Base-by-base conservation (phyloP, 2,113 vertebrate genomes). In the Nettapus auritus region DNA sequence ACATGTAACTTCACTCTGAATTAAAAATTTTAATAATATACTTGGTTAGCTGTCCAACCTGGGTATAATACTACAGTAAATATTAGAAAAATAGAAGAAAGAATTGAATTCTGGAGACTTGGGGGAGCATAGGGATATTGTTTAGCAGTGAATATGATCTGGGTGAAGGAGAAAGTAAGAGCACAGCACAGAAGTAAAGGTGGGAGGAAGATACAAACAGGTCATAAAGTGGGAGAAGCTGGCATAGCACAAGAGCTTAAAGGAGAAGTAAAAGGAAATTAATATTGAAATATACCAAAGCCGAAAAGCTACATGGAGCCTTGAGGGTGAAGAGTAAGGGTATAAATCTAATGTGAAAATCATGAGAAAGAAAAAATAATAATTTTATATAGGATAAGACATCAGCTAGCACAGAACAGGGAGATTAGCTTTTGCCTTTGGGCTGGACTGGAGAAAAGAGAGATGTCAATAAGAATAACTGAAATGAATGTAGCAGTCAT, bases 351-450 rank as follows among this genome's bases (percentile, higher is more conserved):
- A 73, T 16, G 62, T 62, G 40, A 83, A 90, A 93, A 81, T 55
- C 59, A 89, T 46, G 80, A 69, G 52, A 93, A 53, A 66, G 44
- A 75, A 46, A 93, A 83, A 52, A 50, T 38, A 40, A 89, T 53
- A 86, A 90, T 79, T 82, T 96, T 31, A 55, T 59, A 57, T 68
- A 90, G 77, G 52, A 48, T 93, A 90, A 84, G 69, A 40, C 73
- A 94, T 83, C 90, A 83, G 71, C 95, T 88, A 95, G 68, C 83
- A 91, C 46, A 70, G 92, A 96, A 81, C 33, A 91, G 52, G 34
- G 56, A 92, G 83, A 92, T 95, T 93, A 94, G 76, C 33, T 91
- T 90, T 84, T 82, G 88, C 90, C 93, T 95, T 94, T 82, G 66
- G 80, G 88, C 80, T 84, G 74, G 69, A 85, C 4, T 82, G 80